Base-by-base conservation (phyloP, 2,888 invertebrate species). In the Pristionchus japonicus region DNA sequence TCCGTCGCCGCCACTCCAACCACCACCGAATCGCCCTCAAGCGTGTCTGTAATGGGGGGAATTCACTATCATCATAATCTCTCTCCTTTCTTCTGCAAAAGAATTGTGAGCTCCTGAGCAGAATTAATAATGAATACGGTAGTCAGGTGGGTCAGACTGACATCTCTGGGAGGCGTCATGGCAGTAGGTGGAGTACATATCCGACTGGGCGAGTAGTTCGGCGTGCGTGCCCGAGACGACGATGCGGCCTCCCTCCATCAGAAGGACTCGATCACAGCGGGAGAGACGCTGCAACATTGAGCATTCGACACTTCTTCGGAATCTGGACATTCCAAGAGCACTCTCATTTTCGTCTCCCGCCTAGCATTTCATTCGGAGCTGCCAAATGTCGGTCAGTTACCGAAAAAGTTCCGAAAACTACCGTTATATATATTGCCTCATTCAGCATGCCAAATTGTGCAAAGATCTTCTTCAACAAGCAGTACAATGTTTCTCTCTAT, bases 251-350 rank as follows among this genome's bases (percentile, higher is more conserved):
- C 95, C 95, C 87, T 95, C 95, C 95, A 96, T 95, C 89, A 96
- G 95, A 57, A 96, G 94, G 52, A 96, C 95, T 89, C 95, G 95
- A 94, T 96, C 96, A 93, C 96, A 96, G 85, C 95, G 95, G 88
- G 95, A 95, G 88, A 96, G 93, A 94, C 96, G 96, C 96, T 96
- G 93, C 34, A 93, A 91, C 11, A 67, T 27, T 27, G 17, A 9
- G 27, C 31, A 77, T 7, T 31, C 43, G 34, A 67, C 7, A 31
- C 40, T 20, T 40, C 77, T 11, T 77, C 40, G 11, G n/a, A n/a
- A n/a, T n/a, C n/a, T n/a, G n/a, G n/a, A n/a, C n/a, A n/a, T n/a
- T n/a, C n/a, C n/a, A n/a, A n/a, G n/a, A n/a, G n/a, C n/a, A 43
- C 6, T 43, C 43, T 43, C 27, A 9, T 64, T 64, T 17, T 64